A percentile compares a stretch with the other conserved stretches of the same genome.
These are phyloP conservation scores for Trypoxylus dichotomus DNA, from an alignment of 1,140 invertebrate species.

Conservation along the genomic window DNA sequence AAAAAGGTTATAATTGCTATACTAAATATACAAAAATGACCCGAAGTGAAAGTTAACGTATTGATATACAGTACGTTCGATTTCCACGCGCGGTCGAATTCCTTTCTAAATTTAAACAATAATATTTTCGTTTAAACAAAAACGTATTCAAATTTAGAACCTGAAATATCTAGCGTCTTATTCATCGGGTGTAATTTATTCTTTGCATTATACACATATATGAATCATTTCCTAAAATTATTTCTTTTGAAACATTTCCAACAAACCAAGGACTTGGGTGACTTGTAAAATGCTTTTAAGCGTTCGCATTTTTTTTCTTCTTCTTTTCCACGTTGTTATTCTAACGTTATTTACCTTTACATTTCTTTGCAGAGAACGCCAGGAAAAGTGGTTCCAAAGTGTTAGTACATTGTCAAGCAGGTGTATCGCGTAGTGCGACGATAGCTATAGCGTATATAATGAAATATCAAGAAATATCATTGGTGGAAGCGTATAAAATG, in stretches of 20 bases:
- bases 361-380: constrained; percentile 75
- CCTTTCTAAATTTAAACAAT: too few species aligned
- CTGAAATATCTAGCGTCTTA: background rate
- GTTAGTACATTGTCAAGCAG: constrained; percentile 93
- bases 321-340: constrained; percentile 49
- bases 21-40: too few species aligned
- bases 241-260: background rate
- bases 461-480: constrained; percentile 82
- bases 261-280: background rate
- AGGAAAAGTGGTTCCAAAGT: constrained; percentile 76
- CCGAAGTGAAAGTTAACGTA: too few species aligned
- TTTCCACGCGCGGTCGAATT: too few species aligned
- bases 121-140: too few species aligned
- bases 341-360: too few species aligned
- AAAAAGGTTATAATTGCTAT: too few species aligned
- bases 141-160: background rate
- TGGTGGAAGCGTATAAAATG: constrained; percentile 86
- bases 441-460: constrained; percentile 95
- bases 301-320: background rate
- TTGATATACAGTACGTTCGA: too few species aligned
- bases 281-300: background rate
- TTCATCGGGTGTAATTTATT: background rate
- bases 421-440: constrained; percentile 91
- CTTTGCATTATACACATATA: background rate
- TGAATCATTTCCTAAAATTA: background rate